Conservation (phyloP, 53 echinoderm and acorn worm species). For the Mesocentrotus franciscanus region DNA sequence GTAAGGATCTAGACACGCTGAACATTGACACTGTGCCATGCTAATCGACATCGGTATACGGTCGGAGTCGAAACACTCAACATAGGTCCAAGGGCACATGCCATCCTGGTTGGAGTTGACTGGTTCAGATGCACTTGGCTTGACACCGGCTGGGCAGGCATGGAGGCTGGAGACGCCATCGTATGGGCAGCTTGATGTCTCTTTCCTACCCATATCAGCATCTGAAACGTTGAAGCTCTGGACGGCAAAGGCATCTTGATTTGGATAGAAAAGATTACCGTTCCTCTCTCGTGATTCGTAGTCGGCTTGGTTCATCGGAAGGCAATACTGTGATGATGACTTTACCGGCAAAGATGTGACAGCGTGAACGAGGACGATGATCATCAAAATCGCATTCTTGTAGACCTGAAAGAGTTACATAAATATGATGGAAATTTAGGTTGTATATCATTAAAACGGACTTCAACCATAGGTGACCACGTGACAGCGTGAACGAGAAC, state of each 20-base stretch:
- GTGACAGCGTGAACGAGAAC: no score
- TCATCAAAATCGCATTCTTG: neutral
- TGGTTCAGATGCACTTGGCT: conserved; percentile 33
- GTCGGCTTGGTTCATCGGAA: conserved; percentile 40
- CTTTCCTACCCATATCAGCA: neutral
- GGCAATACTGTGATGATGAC: conserved; percentile 25
- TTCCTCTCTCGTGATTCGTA: conserved; percentile 21
- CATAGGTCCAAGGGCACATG: conserved; percentile 66
- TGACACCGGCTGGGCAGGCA: conserved; percentile 17
- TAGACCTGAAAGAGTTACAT: neutral
- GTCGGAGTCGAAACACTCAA: conserved; percentile 55
- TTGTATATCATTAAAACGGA: no score
- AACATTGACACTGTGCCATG: conserved; percentile 65
- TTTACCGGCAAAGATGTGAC: neutral
- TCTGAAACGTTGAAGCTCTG: conserved; percentile 48
- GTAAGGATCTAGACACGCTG: conserved; percentile 62
- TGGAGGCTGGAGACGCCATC: conserved; percentile 53
- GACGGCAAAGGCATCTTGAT: conserved; percentile 27
- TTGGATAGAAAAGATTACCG: conserved; percentile 33
- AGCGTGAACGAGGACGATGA: neutral
- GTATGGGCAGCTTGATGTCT: conserved; percentile 48
- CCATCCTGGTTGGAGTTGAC: conserved; percentile 4
- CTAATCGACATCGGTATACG: conserved; percentile 64
- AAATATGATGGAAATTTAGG: no score
- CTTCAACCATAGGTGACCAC: no score